Percentiles rank a stretch among this genome's conserved stretches.
Evolutionary conservation across 2,888 invertebrate species (phyloP).

Genomic region (Acholoe squamosa): DNA sequence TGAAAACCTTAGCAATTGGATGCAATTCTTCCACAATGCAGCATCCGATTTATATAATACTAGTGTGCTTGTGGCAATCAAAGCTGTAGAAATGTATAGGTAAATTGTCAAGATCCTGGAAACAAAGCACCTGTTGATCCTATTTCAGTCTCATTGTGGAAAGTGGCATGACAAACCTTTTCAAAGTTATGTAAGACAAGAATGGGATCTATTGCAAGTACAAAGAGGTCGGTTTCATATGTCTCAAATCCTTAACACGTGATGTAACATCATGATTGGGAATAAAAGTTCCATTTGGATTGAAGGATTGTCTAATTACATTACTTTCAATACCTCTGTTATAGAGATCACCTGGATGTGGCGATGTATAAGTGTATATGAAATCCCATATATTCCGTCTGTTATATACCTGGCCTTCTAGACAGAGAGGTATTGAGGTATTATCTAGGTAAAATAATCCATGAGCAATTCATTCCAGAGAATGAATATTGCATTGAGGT

Average conservation of each 20-base stretch:
- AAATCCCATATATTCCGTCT: too few relatives aligned
- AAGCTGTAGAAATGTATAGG: constrained; percentile 7
- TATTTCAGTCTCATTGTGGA: not conserved
- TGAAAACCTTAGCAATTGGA: too few relatives aligned
- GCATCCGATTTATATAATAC: not conserved
- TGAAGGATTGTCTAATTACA: not conserved
- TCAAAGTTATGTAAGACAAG: constrained; percentile 68
- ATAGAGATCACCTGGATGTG: too few relatives aligned
- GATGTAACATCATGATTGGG: not conserved
- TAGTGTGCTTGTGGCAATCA: not conserved
- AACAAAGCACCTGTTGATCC: not conserved
- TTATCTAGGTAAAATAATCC: too few relatives aligned
- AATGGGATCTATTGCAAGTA: not conserved
- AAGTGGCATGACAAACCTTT: constrained; percentile 65
- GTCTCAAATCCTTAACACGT: not conserved
- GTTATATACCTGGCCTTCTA: too few relatives aligned
- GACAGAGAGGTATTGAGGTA: too few relatives aligned
- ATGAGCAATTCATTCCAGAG: too few relatives aligned
- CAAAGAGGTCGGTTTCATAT: not conserved
- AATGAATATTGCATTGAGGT: too few relatives aligned
- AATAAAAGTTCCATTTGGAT: not conserved
- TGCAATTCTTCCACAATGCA: not conserved
- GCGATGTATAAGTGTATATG: too few relatives aligned
- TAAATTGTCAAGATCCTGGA: not conserved
- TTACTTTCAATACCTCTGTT: too few relatives aligned